A percentile compares a stretch with the other conserved stretches of the same genome.
These are phyloP conservation scores for Caradrina clavipalpis DNA, from an alignment of 2,888 invertebrate genomes.

Conservation along the genomic window DNA sequence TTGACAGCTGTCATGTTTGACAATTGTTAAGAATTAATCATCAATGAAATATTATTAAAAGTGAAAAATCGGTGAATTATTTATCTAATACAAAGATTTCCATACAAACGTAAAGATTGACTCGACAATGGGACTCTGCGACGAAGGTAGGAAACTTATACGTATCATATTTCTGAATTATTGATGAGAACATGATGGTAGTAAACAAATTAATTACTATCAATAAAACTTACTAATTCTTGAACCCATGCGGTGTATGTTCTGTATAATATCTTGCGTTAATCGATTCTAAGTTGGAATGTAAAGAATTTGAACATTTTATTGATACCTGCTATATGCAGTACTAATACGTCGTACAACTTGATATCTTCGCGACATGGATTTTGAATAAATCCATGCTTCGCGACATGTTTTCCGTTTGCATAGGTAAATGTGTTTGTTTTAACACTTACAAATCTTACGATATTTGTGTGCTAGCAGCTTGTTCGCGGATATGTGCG, in stretches of 20 bases:
- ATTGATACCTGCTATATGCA: slow-evolving; percentile 6
- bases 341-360: slow-evolving; percentile 51
- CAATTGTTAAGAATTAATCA: slow-evolving; percentile 51
- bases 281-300: slow-evolving; percentile 19
- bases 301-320: slow-evolving; percentile 9
- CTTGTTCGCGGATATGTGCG: slow-evolving; percentile 78
- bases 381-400: neutral
- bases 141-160: slow-evolving; percentile 81
- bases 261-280: slow-evolving; percentile 35
- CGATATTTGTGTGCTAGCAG: slow-evolving; percentile 68
- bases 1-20: slow-evolving; percentile 68
- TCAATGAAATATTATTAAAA: slow-evolving; percentile 30
- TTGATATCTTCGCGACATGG: slow-evolving; percentile 21
- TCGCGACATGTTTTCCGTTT: slow-evolving; percentile 58
- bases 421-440: slow-evolving; percentile 70
- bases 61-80: slow-evolving; percentile 29
- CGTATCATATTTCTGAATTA: slow-evolving; percentile 49
- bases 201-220: slow-evolving; percentile 85
- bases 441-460: slow-evolving; percentile 74
- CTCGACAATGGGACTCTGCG: slow-evolving; percentile 83
- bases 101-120: slow-evolving; percentile 46
- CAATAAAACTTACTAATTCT: slow-evolving; percentile 52
- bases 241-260: slow-evolving; percentile 40
- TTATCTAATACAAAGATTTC: slow-evolving; percentile 19
- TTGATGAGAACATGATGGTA: slow-evolving; percentile 57